Base-by-base conservation (phyloP, 2,888 invertebrate genomes). In the Caenorhabditis drosophilae region DNA sequence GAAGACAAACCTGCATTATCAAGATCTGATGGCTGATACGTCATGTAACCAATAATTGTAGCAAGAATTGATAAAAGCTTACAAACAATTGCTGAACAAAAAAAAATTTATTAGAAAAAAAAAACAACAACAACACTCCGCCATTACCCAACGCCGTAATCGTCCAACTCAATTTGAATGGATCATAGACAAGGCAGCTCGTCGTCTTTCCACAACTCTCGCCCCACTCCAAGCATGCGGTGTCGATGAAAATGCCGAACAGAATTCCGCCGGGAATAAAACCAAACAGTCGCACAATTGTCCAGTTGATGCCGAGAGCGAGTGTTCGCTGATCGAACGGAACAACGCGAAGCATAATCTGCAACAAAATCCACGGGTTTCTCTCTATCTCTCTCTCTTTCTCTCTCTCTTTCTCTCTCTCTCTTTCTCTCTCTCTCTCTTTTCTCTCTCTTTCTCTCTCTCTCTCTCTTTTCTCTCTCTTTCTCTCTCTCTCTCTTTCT, bases 181-280 rank as follows among this genome's bases (percentile, higher is more conserved):
- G 80, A 50, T 81, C 80, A 51, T 81, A 74, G n/a, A 82, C 76
- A 12, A 77, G 66, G 67, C 80, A 74, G 31, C 67, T 67, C 0
- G 69, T 67, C 7, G 67, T 36, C 25, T 58, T 63, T 49, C 77
- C 78, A 41, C 80, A 80, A 26, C 68, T 73, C 40, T 77, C 67
- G 25, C 76, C 77, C 80, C 80, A 80, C 53, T 80, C 75, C 16
- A 79, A 46, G 45, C 81, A 81, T 2, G 80, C 75, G 15, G 80
- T 82, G 58, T 81, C 81, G 57, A 81, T 81, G 70, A 81, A 77
- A 44, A 79, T 63, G 22, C 81, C 81, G 52, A 81, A 81, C 12
- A 81, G 70, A 60, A 81, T 70, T n/a, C 81, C 81, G 16, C 81
- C 81, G 12, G 81, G 81, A 34, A 81, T 82, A 63, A 81, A 81